Evolutionary conservation across 2,113 vertebrate species (phyloP).

Genomic region (Prunella himalayana): DNA sequence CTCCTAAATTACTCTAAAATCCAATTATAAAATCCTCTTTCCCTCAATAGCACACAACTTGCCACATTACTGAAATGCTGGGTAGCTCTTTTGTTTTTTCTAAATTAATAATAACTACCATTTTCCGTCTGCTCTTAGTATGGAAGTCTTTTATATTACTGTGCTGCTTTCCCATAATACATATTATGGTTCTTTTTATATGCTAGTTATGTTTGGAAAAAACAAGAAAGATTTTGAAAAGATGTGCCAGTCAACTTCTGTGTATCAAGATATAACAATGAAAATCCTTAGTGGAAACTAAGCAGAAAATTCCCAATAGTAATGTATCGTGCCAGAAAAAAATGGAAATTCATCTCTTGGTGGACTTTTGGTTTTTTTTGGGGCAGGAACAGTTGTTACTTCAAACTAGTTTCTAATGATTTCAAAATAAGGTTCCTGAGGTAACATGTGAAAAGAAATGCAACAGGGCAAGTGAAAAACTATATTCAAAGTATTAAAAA

Average conservation of each 20-base stretch:
- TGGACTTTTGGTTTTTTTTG: not conserved
- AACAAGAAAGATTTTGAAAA: conserved; percentile 56
- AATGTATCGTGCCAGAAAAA: not conserved
- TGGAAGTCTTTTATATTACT: conserved; percentile 62
- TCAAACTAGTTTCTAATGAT: not conserved
- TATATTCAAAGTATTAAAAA: not conserved
- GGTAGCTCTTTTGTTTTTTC: conserved; percentile 75
- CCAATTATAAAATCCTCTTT: conserved; percentile 77
- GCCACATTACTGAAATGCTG: conserved; percentile 76
- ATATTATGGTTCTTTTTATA: conserved; percentile 60
- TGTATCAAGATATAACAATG: conserved; percentile 25
- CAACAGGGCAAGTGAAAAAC: not conserved
- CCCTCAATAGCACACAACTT: conserved; percentile 75
- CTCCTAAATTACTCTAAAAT: conserved; percentile 83
- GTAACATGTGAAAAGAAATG: not conserved
- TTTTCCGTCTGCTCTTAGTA: conserved; percentile 75
- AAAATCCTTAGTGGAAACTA: conserved; percentile 7
- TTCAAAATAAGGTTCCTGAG: not conserved
- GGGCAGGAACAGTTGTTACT: not conserved
- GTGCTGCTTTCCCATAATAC: conserved; percentile 67
- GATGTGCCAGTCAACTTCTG: conserved; percentile 56
- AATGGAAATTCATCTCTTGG: conserved; percentile 25
- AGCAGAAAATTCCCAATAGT: conserved; percentile 38
- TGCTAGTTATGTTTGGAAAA: conserved; percentile 56
- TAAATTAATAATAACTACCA: conserved; percentile 83